Base-by-base conservation (phyloP, 2,113 vertebrate genomes). In the Brachypodius melanocephalos region DNA sequence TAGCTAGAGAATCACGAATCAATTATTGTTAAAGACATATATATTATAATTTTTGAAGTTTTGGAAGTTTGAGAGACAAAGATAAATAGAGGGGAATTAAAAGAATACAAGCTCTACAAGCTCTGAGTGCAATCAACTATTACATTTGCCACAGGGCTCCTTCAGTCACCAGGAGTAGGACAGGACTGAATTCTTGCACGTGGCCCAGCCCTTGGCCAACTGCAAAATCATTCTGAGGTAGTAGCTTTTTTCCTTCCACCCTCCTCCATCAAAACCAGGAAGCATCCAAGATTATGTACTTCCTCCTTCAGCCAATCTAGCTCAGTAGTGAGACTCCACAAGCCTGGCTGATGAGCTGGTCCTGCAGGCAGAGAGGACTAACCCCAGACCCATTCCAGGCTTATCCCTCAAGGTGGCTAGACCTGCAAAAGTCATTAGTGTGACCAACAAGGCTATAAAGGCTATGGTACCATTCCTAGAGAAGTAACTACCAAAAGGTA, bases 311-410 rank as follows among this genome's bases (percentile, higher is more conserved):
- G 43, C 49, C 34, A 8, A 20, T 17, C 34, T 55, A 19, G 24
- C 6, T 66, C 20, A 19, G 8, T 36, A 43, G 16, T 51, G 42
- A 63, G 34, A 17, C 21, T 79, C 22, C 16, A 6, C 6, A 42
- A 51, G 31, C 36, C 36, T 55, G 67, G 10, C 29, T 42, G 62
- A 8, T 28, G 45, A 51, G 43, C 32, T 85, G 21, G 8, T 43
- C 13, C 54, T 59, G 67, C 31, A 67, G 14, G 8, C 14, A 45
- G 26, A 67, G 51, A 63, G 20, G 11, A 28, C 52, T 61, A 49
- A 57, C 14, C 8, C 29, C 0, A 0, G 19, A 14, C 17, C 51
- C 5, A 8, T 55, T 46, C 61, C 32, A 77, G 46, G 24, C 36
- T 68, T 48, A 29, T 19, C 10, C 13, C 62, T 61, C 0, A 1